Base-by-base conservation (phyloP, 2,113 vertebrate species). In the Eclectus roratus region DNA sequence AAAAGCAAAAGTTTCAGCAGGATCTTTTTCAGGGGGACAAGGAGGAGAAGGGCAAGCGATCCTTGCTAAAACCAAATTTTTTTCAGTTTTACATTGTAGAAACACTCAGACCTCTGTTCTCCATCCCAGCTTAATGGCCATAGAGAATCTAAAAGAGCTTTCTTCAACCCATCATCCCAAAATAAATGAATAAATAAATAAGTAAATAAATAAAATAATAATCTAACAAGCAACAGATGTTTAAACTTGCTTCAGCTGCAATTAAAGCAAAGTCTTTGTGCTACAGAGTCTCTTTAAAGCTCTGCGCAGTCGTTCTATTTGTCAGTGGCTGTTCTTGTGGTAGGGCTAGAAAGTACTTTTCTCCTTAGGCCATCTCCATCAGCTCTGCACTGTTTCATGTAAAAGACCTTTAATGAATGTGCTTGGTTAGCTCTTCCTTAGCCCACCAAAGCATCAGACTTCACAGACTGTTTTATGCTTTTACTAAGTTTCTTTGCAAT, bases 171-270 rank as follows among this genome's bases (percentile, higher is more conserved):
- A 63, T 93, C 68, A 63, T 93, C 70, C 89, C 49, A 44, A 82
- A 91, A 56, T 60, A 91, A 93, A 95, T 77, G 17, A 88, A 80
- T 88, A 82, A 93, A 81, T 91, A 89, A 93, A 50, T 60, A 89
- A 85, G 17, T 11, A 92, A 92, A 94, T 93, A 89, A 92, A 77
- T 77, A 88, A 88, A 96, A 87, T 85, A 87, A 85, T 95, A 66
- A 90, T 92, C 46, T 93, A 92, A 94, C 68, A 74, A 85, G 76
- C 44, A 94, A 71, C 94, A 96, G 85, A 94, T 95, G 91, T 87
- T 91, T 95, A 77, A 94, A 82, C 91, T 95, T 94, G 74, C 74
- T 95, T 95, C 74, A 73, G 53, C 93, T 89, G 78, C 87, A 91
- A 89, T 92, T 87, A 84, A 86, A 90, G 70, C n/a, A 35, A 83